A percentile compares a stretch with the other conserved stretches of the same genome.
These are phyloP conservation scores for Pterobdella sp. DNA, from an alignment of 2,888 invertebrate genomes.

Conservation along the genomic window DNA sequence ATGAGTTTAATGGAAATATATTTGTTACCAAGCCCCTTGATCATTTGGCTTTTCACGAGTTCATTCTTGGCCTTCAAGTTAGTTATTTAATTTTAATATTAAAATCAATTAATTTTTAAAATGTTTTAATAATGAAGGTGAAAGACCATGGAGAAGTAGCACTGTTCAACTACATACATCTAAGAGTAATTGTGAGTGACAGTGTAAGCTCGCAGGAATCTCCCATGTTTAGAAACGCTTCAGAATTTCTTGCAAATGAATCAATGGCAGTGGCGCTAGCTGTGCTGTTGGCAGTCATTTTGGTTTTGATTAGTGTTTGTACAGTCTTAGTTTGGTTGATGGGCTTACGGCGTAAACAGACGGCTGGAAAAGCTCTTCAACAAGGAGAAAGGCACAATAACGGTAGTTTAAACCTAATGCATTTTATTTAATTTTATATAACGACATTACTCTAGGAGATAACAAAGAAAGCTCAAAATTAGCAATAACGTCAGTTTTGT, in stretches of 20 bases:
- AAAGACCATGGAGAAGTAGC: conserved; percentile 22
- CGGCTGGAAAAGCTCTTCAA: background rate
- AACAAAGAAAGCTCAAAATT: background rate
- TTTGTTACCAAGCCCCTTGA: conserved; percentile 15
- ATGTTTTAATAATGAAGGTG: background rate
- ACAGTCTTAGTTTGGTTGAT: conserved; percentile 27
- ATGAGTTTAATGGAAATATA: conserved; percentile 22
- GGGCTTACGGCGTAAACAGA: conserved; percentile 11
- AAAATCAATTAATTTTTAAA: background rate
- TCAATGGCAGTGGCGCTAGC: conserved; percentile 28
- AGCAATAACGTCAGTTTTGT: background rate
- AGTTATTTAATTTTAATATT: background rate
- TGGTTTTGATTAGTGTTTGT: conserved; percentile 28
- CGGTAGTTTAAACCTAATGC: background rate
- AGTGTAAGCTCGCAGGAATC: background rate
- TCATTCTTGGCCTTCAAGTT: conserved; percentile 15
- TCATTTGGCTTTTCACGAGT: conserved; percentile 8
- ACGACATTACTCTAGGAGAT: background rate
- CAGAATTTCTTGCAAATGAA: conserved; percentile 25
- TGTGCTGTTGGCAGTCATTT: conserved; percentile 26
- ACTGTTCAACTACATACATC: conserved; percentile 18
- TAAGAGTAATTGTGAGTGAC: conserved; percentile 26
- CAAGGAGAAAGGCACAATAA: background rate
- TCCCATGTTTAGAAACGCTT: background rate
- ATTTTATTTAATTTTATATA: background rate